phyloP scores from a whole-genome alignment of 2,888 invertebrate species.

The Diadromus collaris region DNA sequence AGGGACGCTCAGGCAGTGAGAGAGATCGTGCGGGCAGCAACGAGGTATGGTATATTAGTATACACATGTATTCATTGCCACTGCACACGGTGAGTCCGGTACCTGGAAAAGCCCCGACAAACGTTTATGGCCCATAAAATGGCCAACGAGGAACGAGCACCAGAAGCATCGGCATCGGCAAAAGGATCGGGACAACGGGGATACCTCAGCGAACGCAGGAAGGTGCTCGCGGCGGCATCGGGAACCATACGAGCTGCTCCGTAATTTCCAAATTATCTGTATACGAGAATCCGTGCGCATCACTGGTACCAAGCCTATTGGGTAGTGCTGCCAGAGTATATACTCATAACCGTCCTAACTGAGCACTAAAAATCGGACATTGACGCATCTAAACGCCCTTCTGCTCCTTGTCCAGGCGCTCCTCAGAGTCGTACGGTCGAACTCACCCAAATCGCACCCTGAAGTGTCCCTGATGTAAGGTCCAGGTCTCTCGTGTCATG shows the following conservation, averaged over 20 bases:
- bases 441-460: conserved; percentile 28
- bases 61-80: conserved; percentile 60
- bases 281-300: conserved; percentile 33
- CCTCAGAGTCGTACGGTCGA: conserved; percentile 8
- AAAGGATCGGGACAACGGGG: conserved; percentile 55
- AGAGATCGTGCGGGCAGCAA: conserved; percentile 52
- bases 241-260: conserved; percentile 60
- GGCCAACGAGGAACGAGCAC: conserved; percentile 62
- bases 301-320: conserved; percentile 32
- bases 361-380: conserved; percentile 50
- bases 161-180: conserved; percentile 48
- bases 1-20: conserved; percentile 20
- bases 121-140: conserved; percentile 67
- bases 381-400: conserved; percentile 19
- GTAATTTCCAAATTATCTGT: conserved; percentile 64
- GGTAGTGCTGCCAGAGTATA: conserved; percentile 41
- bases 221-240: conserved; percentile 57
- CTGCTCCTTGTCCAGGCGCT: not conserved
- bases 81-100: conserved; percentile 57
- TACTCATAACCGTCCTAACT: conserved; percentile 44
- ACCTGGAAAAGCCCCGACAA: conserved; percentile 64
- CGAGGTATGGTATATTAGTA: conserved; percentile 54
- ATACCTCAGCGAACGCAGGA: conserved; percentile 61
- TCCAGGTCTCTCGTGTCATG: not conserved
- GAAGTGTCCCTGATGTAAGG: conserved; percentile 3